Evolutionary conservation across 2,113 vertebrate genomes (phyloP), one percentile per base, ranked within the genome.

Genomic region (Anolis sagrei): DNA sequence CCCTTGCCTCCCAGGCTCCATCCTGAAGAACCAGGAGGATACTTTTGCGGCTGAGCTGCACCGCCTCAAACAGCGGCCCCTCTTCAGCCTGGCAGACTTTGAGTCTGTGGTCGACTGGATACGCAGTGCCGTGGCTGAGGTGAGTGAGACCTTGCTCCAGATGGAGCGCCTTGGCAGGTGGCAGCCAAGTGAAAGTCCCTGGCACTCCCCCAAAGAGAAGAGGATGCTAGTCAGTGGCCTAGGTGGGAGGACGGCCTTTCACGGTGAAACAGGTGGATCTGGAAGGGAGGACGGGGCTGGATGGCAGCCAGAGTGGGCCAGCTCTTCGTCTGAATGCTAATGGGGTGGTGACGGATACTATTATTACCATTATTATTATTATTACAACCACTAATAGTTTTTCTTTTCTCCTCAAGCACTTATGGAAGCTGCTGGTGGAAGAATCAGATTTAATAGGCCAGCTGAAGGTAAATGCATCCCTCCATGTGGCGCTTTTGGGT

Each of bases 391-490:
- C n/a, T 44, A 44, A 44, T 44, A 44, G n/a, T 32, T 34, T 27
- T n/a, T 19, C 29, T 68, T 68, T 29, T 9, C 14, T 51, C 91
- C 82, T 25, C 81, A 89, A 99, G 99, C 98, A 99, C 88, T 97
- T 99, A 48, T 99, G 99, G 99, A 99, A 99, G 75, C 91, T 99
- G 91, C 98, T 99, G 98, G 98, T 99, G 79, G 98, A 99, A 82
- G 99, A 99, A 91, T 97, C 99, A 0, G 98, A 98, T 89, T 96
- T 99, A 84, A 95, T 99, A 18, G 98, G 98, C 48, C 98, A 99
- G 89, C 96, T 99, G 32, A 99, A 99, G 98, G 99, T 99, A 96
- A 91, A 4, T 14, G 25, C 0, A 14, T 4, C 3, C 2, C 80
- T 74, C 51, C 2, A 44, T 4, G 73, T 64, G 73, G 64, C 49